Base-by-base conservation (phyloP, 2,113 vertebrate species). In the Probosciger aterrimus region DNA sequence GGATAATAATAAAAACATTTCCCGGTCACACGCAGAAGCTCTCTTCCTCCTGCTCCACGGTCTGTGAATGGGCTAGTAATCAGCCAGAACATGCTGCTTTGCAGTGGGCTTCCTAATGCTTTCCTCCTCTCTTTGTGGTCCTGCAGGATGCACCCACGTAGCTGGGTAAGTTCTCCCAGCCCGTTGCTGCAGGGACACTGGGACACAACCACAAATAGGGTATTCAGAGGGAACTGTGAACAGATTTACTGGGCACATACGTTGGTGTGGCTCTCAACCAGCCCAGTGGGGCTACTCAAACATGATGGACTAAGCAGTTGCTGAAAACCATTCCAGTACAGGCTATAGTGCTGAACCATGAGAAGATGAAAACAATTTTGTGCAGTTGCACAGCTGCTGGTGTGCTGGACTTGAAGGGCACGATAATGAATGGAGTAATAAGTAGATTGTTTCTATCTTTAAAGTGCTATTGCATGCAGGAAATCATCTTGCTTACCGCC, bases 11-110 rank as follows among this genome's bases (percentile, higher is more conserved):
- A 47, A 43, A 68, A 70, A 27, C 22, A 35, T 53, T 71, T 88
- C 53, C 49, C 0, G 0, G 31, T 23, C 1, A 5, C 0, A 0
- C 3, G 0, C 15, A 41, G 74, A 16, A 76, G 52, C 18, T 77
- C 28, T 35, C 68, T 88, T 24, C 53, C 22, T 88, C 27, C 71
- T 28, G 46, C 79, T 67, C 67, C 18, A 0, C 15, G 22, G 20
- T 46, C 79, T 37, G 43, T 63, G 39, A 67, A 75, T 7, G 52
- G 37, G 57, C 27, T 2, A 5, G 31, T 14, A 39, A 73, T 50
- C 52, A 92, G 35, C 13, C 65, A 63, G 80, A 68, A 24, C 73
- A 23, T 13, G 22, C 14, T 82, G 37, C 33, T 27, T 11, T 39
- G 43, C 44, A 25, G 0, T 9, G 44, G 22, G 23, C 70, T 81